These are phyloP conservation scores for Argopecten irradians DNA, from an alignment of 1,140 invertebrate genomes.

Conservation along the genomic window DNA sequence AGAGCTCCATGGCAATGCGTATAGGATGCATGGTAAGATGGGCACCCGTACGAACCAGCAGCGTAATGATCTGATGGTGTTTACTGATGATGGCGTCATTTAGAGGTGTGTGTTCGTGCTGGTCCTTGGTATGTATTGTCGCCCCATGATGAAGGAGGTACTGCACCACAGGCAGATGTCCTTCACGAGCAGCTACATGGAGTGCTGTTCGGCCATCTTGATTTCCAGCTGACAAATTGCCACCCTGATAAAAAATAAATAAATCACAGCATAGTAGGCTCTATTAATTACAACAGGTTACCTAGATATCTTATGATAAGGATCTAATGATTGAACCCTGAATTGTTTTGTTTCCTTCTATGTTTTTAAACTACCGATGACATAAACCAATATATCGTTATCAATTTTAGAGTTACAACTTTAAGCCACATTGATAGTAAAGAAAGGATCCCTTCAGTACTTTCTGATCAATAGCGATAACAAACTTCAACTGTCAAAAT, in stretches of 20 bases:
- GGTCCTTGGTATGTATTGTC: constrained; percentile 88
- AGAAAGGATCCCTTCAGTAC: too few relatives aligned
- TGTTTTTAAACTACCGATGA: not conserved
- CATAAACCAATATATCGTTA: not conserved
- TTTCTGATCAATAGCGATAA: too few relatives aligned
- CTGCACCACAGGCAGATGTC: constrained; percentile 83
- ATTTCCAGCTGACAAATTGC: constrained; percentile 85
- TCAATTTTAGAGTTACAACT: not conserved
- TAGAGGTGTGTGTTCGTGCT: constrained; percentile 74
- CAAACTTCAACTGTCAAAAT: too few relatives aligned
- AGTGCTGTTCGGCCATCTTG: constrained; percentile 88
- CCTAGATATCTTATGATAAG: not conserved
- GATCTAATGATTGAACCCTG: not conserved
- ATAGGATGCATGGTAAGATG: constrained; percentile 77
- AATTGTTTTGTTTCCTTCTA: not conserved
- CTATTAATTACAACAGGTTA: not conserved
- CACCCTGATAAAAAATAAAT: constrained; percentile 56
- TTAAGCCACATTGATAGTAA: not conserved
- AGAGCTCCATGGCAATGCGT: constrained; percentile 81
- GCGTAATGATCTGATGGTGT: constrained; percentile 66
- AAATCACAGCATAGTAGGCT: not conserved
- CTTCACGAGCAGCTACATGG: constrained; percentile 87
- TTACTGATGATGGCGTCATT: constrained; percentile 70
- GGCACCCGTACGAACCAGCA: constrained; percentile 83
- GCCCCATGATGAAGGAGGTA: constrained; percentile 89